Conservation (phyloP, 2,888 invertebrate species). For the Heteropelma amictum region DNA sequence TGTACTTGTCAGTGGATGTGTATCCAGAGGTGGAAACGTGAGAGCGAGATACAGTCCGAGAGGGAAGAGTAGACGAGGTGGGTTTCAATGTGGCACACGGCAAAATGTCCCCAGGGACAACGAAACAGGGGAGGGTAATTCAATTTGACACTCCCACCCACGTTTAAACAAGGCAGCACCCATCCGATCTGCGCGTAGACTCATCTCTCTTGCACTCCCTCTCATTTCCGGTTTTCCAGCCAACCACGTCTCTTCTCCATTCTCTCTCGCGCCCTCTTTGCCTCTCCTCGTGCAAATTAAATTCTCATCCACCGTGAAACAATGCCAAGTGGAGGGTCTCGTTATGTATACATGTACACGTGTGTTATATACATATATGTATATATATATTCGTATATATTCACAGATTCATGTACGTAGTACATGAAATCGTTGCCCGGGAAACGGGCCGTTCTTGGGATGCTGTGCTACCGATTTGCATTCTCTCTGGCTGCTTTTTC, state of each 20-base stretch:
- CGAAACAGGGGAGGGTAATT: slow-evolving; percentile 73
- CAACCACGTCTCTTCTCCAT: slow-evolving; percentile 27
- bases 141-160: slow-evolving; percentile 77
- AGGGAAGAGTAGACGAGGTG: slow-evolving; percentile 49
- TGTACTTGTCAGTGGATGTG: background rate
- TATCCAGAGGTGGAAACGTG: slow-evolving; percentile 34
- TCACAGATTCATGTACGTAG: too few relatives aligned
- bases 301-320: slow-evolving; percentile 77
- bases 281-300: slow-evolving; percentile 73
- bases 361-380: background rate
- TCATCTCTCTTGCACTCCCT: slow-evolving; percentile 19
- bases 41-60: slow-evolving; percentile 49
- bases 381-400: too few relatives aligned
- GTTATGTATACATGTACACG: background rate
- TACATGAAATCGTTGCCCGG: slow-evolving; percentile 8
- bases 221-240: slow-evolving; percentile 29
- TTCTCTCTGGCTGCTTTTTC: background rate
- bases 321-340: slow-evolving; percentile 66
- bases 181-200: slow-evolving; percentile 63
- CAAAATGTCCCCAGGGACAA: slow-evolving; percentile 70
- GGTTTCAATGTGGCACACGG: slow-evolving; percentile 62
- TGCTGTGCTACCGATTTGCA: background rate
- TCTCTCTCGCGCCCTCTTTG: slow-evolving; percentile 42
- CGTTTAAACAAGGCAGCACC: slow-evolving; percentile 75
- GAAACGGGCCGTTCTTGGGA: background rate